Evolutionary conservation across 2,113 vertebrate genomes (phyloP), one percentile per base, ranked within the genome.

Genomic region (Salminus brasiliensis): DNA sequence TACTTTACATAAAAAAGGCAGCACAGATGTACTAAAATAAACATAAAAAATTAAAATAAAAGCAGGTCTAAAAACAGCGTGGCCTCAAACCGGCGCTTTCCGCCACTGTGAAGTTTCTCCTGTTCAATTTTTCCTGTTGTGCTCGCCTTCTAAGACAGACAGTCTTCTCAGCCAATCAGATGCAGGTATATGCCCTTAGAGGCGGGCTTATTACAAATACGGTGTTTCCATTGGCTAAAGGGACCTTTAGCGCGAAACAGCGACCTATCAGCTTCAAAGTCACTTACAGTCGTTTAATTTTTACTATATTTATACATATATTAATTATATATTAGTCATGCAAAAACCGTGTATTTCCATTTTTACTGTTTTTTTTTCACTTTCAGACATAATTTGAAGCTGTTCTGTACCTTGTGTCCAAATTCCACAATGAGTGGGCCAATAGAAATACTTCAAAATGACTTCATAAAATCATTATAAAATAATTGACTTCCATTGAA

Each of bases 61-160:
- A 15, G 0, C 30, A 25, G 25, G 27, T 62, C 13, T 16, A 62
- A 30, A 62, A 21, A 30, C 27, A 62, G 21, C 15, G 34, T n/a
- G 18, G 13, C 2, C 6, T 39, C 27, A n/a, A 16, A 15, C 13
- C 15, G 21, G 13, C 13, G 55, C 53, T 34, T 73, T 32, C 75
- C 16, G 23, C 4, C 4, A 10, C 32, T 65, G 57, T 13, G 62
- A 66, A 66, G 62, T 79, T 39, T 47, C 52, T 55, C 52, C 55
- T 39, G 12, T 23, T 41, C 36, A 30, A 43, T 52, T 52, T 32
- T 68, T 81, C 73, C 66, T 69, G 73, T 76, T 41, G 32, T 47
- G 1, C 39, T 76, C 45, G 52, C 55, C 18, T 62, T 66, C n/a
- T 8, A 1, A 53, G 57, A 76, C 73, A 29, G 23, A 36, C 72